Evolutionary conservation across 2,113 vertebrate genomes (phyloP).

Genomic region (Tichodroma muraria): DNA sequence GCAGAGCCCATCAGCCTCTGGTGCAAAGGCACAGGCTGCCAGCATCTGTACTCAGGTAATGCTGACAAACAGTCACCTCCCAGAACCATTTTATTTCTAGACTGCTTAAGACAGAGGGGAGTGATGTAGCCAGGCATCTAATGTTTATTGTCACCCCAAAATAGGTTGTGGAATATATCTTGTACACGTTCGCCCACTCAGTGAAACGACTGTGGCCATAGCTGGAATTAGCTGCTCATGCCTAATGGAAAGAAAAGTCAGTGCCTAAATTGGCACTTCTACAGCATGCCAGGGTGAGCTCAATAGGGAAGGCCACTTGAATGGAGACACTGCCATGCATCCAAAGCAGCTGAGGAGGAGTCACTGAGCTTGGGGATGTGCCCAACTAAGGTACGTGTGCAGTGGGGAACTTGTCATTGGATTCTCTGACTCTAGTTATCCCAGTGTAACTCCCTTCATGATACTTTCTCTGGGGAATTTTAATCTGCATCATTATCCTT

Average conservation of each 20-base stretch:
- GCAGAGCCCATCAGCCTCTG: neutral
- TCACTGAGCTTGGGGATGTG: slow-evolving; percentile 4
- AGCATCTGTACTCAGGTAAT: neutral
- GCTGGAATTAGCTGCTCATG: slow-evolving; percentile 36
- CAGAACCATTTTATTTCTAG: neutral
- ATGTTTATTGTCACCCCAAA: neutral
- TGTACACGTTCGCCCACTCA: neutral
- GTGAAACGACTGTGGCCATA: neutral
- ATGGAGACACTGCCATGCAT: neutral
- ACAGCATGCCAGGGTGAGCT: neutral
- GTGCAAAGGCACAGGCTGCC: neutral
- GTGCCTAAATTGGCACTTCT: slow-evolving; percentile 16
- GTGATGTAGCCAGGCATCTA: neutral
- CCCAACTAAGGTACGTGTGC: slow-evolving; percentile 7
- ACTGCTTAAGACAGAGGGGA: neutral
- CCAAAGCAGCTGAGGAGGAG: slow-evolving; percentile 23
- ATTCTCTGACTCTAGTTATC: neutral
- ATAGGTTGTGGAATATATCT: slow-evolving; percentile 29
- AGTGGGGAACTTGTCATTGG: neutral
- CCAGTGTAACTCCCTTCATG: neutral
- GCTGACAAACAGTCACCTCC: neutral
- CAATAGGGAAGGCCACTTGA: neutral
- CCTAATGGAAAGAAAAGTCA: slow-evolving; percentile 35
- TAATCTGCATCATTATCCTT: slow-evolving; percentile 7
- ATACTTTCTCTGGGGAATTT: neutral